Percentiles rank a stretch among this genome's conserved stretches.
Evolutionary conservation across 2,797 vertebrate species (phyloP).

Genomic region (Graptemys geographica): DNA sequence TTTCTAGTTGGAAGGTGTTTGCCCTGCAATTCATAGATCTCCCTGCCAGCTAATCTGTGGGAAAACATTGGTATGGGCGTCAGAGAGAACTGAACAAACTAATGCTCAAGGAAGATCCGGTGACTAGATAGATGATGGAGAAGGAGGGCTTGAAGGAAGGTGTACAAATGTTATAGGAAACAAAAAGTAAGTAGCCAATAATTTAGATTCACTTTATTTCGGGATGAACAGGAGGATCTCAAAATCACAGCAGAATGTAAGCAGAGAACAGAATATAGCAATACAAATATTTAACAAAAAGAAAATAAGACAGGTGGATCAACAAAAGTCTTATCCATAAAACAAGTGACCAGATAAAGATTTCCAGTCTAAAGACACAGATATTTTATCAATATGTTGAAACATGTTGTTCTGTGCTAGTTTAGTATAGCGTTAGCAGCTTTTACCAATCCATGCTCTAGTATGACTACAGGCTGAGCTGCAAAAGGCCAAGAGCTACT

Average conservation of each 20-base stretch:
- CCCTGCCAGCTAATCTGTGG: not conserved
- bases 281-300: not conserved
- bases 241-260: not conserved
- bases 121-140: not conserved
- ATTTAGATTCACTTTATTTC: not conserved
- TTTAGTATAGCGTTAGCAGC: rapidly evolving
- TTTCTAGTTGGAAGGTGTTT: slow-evolving; percentile 33
- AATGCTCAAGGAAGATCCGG: not conserved
- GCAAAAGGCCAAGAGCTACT: rapidly evolving
- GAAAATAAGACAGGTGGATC: not conserved
- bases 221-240: not conserved
- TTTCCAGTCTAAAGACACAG: not conserved
- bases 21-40: not conserved
- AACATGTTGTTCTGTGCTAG: not conserved
- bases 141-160: not conserved
- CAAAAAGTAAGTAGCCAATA: not conserved
- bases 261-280: not conserved
- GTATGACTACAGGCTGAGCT: rapidly evolving
- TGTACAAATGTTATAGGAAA: not conserved
- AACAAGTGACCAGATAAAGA: not conserved
- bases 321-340: not conserved
- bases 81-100: not conserved
- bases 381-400: rapidly evolving
- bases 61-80: not conserved
- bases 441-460: not conserved